Evolutionary conservation across 2,797 vertebrate genomes (phyloP).

Genomic region (Chloroceryle amazona): DNA sequence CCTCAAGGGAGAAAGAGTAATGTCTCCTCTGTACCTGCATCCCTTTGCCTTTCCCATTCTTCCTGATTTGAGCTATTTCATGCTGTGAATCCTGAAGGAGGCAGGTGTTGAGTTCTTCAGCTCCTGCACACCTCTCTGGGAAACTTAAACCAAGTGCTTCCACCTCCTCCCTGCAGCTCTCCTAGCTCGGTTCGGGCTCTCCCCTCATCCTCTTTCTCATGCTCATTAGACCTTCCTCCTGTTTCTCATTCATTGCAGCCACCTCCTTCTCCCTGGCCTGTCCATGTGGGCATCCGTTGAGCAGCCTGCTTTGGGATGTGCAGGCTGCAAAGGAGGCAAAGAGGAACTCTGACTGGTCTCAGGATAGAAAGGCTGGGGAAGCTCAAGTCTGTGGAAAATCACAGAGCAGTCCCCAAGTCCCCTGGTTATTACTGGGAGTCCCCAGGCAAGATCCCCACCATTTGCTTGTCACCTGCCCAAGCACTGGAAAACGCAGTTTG

Average conservation of each 20-base stretch:
- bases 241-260: not conserved
- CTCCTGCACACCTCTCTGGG: not conserved
- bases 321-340: not conserved
- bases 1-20: not conserved
- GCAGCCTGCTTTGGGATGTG: not conserved
- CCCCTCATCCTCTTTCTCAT: not conserved
- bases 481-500: not conserved
- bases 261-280: not conserved
- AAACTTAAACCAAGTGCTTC: not conserved
- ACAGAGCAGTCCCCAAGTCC: not conserved
- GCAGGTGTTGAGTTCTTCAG: not conserved
- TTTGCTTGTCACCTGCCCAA: not conserved
- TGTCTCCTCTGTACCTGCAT: not conserved
- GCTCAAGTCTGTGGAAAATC: not conserved
- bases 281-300: fast-evolving
- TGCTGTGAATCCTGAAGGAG: not conserved
- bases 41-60: not conserved
- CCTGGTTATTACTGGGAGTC: not conserved
- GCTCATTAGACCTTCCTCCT: not conserved
- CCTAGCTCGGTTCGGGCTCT: not conserved
- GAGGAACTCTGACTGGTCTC: not conserved
- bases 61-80: not conserved
- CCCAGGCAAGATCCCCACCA: fast-evolving
- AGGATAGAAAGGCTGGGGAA: not conserved
- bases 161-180: not conserved